phyloP scores from a whole-genome alignment of 1,140 invertebrate species.

The Neodiprion virginianus region DNA sequence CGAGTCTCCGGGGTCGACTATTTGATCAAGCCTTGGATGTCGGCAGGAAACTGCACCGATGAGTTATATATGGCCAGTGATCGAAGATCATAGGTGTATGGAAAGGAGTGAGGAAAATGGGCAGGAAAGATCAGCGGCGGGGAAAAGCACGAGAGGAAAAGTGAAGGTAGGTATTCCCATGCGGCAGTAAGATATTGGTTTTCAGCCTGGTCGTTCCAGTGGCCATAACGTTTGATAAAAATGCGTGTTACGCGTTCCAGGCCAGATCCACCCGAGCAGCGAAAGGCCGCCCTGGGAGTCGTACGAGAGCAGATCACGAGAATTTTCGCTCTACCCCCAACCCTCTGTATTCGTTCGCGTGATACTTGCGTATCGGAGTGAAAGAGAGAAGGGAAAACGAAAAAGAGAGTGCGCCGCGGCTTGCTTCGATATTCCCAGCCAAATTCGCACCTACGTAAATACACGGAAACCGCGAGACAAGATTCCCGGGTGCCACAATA shows the following conservation, averaged over 20 bases:
- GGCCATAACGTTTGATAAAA: slow-evolving; percentile 63
- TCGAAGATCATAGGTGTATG: background rate
- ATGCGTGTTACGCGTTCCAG: slow-evolving; percentile 60
- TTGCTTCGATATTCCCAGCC: background rate
- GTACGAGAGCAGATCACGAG: slow-evolving; percentile 58
- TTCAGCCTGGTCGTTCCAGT: slow-evolving; percentile 58
- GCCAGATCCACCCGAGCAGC: slow-evolving; percentile 45
- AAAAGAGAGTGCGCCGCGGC: background rate
- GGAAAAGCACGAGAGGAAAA: slow-evolving; percentile 25
- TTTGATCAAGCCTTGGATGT: too few species aligned
- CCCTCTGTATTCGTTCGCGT: slow-evolving; percentile 2
- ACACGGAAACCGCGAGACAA: background rate
- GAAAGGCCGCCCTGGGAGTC: slow-evolving; percentile 58
- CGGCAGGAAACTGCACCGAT: background rate
- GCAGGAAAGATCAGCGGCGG: background rate
- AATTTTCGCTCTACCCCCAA: slow-evolving; percentile 48
- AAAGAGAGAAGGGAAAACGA: background rate
- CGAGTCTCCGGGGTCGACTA: too few species aligned
- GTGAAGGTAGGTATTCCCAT: slow-evolving; percentile 43
- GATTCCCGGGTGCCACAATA: too few species aligned
- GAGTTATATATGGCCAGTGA: background rate
- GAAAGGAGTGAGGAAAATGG: slow-evolving; percentile 9
- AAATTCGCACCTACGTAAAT: background rate
- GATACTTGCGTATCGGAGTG: background rate
- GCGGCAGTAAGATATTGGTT: slow-evolving; percentile 60